Conservation (phyloP, 2,113 vertebrate genomes). For the Tamias sibiricus region DNA sequence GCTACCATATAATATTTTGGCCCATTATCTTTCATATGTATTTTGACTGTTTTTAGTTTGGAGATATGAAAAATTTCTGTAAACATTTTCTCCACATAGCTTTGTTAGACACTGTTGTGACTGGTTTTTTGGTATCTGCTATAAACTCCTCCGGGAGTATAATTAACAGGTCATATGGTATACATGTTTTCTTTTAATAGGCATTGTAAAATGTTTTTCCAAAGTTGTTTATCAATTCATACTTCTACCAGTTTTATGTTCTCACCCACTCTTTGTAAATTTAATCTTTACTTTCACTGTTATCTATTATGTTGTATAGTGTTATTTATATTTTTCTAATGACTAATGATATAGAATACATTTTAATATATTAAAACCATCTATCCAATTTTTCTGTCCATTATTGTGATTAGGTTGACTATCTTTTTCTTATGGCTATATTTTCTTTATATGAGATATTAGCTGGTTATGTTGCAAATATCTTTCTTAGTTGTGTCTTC, state of each 20-base stretch:
- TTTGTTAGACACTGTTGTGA: neutral
- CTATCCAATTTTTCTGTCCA: neutral
- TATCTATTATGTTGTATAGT: neutral
- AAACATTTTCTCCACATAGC: neutral
- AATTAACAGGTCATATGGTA: neutral
- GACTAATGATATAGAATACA: neutral
- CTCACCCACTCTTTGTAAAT: neutral
- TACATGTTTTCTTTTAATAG: neutral
- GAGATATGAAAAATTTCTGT: neutral
- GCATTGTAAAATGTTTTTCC: neutral
- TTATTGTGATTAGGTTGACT: neutral
- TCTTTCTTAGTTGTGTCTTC: neutral
- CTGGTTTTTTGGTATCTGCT: neutral
- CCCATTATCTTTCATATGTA: neutral
- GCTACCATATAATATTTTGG: neutral
- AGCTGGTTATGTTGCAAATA: neutral
- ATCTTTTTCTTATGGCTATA: neutral
- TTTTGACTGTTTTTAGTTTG: neutral
- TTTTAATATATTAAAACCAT: neutral
- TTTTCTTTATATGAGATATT: neutral
- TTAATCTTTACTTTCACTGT: neutral
- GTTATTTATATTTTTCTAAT: neutral
- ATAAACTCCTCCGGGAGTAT: neutral
- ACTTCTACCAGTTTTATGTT: neutral
- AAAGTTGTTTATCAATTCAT: neutral